phyloP scores from a whole-genome alignment of 2,113 vertebrate genomes.

The Leptobrachium leishanense region DNA sequence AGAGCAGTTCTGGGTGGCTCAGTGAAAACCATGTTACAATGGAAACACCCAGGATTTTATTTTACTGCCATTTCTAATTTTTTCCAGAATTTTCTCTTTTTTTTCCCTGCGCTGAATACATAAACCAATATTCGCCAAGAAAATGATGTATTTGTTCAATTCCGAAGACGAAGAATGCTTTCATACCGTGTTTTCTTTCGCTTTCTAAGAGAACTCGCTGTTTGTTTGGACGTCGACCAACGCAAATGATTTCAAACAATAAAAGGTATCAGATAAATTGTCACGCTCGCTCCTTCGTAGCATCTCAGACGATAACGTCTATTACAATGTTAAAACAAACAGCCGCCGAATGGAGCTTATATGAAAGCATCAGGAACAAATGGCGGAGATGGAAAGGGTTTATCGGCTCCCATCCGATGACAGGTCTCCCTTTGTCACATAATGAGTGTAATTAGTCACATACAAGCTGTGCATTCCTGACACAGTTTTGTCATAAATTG shows the following conservation, averaged over 20 bases:
- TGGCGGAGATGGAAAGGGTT: slow-evolving; percentile 50
- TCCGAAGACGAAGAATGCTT: slow-evolving; percentile 68
- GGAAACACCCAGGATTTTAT: slow-evolving; percentile 78
- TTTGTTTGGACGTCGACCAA: slow-evolving; percentile 65
- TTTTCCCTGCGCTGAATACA: slow-evolving; percentile 65
- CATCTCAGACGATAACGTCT: slow-evolving; percentile 46
- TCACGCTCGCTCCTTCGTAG: slow-evolving; percentile 55
- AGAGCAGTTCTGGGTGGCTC: slow-evolving; percentile 72
- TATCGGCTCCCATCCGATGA: slow-evolving; percentile 34
- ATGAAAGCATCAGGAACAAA: slow-evolving; percentile 58
- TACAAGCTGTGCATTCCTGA: slow-evolving; percentile 15
- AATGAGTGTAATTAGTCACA: neutral
- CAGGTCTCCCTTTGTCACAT: slow-evolving; percentile 2
- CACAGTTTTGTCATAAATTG: neutral
- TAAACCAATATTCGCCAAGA: slow-evolving; percentile 68
- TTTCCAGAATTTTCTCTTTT: slow-evolving; percentile 67
- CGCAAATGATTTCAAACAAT: slow-evolving; percentile 69
- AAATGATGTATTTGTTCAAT: slow-evolving; percentile 67
- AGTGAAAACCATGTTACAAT: slow-evolving; percentile 70
- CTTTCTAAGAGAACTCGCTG: slow-evolving; percentile 68
- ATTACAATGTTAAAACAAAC: slow-evolving; percentile 52
- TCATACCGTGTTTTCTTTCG: slow-evolving; percentile 68
- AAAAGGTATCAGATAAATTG: slow-evolving; percentile 64
- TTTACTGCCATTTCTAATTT: slow-evolving; percentile 78
- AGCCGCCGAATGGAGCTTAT: slow-evolving; percentile 54